Evolutionary conservation across 2,888 invertebrate species (phyloP), one percentile per base, ranked within the genome.

Genomic region (Hedychridium roseum): DNA sequence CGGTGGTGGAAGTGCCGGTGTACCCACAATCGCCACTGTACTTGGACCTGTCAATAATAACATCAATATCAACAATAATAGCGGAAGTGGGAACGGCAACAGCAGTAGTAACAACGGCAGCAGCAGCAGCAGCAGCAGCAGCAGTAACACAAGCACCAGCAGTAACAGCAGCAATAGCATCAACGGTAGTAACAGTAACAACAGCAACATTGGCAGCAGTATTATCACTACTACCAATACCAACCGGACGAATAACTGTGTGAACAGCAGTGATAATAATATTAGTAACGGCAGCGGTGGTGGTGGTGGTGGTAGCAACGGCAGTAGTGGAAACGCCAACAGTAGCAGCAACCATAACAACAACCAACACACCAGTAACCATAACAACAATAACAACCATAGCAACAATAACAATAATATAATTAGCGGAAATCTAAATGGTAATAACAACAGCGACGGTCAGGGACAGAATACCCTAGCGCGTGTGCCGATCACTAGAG

Each of bases 41-140:
- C n/a, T n/a, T n/a, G 77, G 79, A 56, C 72, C 69, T 77, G 78
- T 38, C 27, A 51, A 12, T 12, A 44, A 42, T n/a, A 51, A 31
- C 26, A 78, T 80, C 74, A 82, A 80, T 71, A 76, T 85, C 74
- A 80, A 81, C 63, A 81, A 81, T 60, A 76, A 80, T 54, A 7
- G 21, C 45, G 34, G 45, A 31, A 37, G 42, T 35, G 20, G 36
- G 42, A 36, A 30, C 45, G 36, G 28, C 35, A 17, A 18, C 12
- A 23, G 23, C 9, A 9, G 23, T 23, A 9, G 23, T 7, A 79
- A 81, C 65, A 80, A 80, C 62, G 73, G 83, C 71, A 79, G 77
- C 60, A 74, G 83, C 71, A 79, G 76, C 58, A 74, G 28, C 41
- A 36, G 35, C 38, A 18, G 15, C 11, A 32, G 27, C 23, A 31